Base-by-base conservation (phyloP, 2,888 invertebrate genomes). In the Odontocolon sp. region DNA sequence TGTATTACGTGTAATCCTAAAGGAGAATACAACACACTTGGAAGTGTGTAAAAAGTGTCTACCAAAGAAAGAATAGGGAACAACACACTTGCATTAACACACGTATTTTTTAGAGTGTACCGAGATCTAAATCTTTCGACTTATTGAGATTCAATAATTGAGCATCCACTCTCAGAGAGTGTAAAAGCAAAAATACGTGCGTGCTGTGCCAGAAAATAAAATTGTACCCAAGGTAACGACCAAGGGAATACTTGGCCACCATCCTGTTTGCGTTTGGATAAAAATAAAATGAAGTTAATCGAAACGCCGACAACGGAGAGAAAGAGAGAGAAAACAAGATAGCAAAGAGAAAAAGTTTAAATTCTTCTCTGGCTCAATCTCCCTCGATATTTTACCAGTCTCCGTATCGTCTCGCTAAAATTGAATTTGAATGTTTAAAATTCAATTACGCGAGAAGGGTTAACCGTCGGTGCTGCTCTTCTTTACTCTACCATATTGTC, bases 381-480 rank as follows among this genome's bases (percentile, higher is more conserved):
- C 21, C 42, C 61, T 18, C 23, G 11, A 28, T 31, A 54, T 42
- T 36, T 26, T 36, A 3, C 1, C 23, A 3, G 16, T n/a, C 3
- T 8, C 50, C 3, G 21, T n/a, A n/a, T 31, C 33, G 42, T 23
- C 31, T 47, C 45, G 28, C 18, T 21, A 56, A 57, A 77, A 63
- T 68, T 69, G 33, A 67, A 71, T 77, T 69, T 68, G 42, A 63
- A 73, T 64, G 59, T 73, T 77, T 73, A 64, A 69, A 69, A 63
- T 77, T 64, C 69, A 63, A 73, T 77, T 73, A 59, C 63, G 31
- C 1, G 28, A 56, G 63, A 40, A 56, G 28, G 47, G 57, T 26
- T n/a, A 38, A 26, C 14, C 56, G 47, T 45, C 63, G 9, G 40
- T 40, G 11, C 2, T n/a, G 9, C 28, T 16, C 67, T 31, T 33